Evolutionary conservation across 2,888 invertebrate genomes (phyloP).

Genomic region (Cheilosia soror): DNA sequence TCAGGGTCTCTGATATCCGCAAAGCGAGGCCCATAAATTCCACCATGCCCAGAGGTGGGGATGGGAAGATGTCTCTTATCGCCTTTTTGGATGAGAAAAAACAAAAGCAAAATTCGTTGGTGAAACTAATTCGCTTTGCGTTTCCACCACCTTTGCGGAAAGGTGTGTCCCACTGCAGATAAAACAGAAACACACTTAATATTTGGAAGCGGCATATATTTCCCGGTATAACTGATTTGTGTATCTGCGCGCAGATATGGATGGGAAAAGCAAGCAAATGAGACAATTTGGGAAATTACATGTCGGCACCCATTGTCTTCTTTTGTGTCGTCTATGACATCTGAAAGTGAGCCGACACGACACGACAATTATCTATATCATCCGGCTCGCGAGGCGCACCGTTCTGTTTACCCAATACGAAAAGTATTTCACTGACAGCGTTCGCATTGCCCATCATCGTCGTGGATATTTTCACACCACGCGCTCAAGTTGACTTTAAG

Average conservation of each 20-base stretch:
- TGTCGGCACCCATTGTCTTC: slow-evolving; percentile 55
- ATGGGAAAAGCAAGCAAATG: slow-evolving; percentile 75
- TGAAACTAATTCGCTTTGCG: slow-evolving; percentile 56
- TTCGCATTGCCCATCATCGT: slow-evolving; percentile 12
- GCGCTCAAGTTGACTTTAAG: slow-evolving; percentile 47
- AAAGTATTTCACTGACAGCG: slow-evolving; percentile 66
- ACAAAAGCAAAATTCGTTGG: slow-evolving; percentile 15
- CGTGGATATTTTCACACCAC: slow-evolving; percentile 66
- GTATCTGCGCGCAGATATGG: slow-evolving; percentile 34
- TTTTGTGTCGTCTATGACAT: slow-evolving; percentile 68
- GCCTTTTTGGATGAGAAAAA: slow-evolving; percentile 26
- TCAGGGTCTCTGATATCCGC: slow-evolving; percentile 73
- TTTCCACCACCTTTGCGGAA: slow-evolving; percentile 63
- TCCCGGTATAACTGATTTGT: slow-evolving; percentile 57
- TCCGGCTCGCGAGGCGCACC: slow-evolving; percentile 63
- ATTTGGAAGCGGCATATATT: slow-evolving; percentile 49
- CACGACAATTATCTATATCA: slow-evolving; percentile 63
- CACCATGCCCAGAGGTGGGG: slow-evolving; percentile 26
- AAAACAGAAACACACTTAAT: slow-evolving; percentile 13
- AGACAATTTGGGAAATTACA: slow-evolving; percentile 69
- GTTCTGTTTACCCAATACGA: slow-evolving; percentile 66
- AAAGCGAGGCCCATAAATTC: slow-evolving; percentile 68
- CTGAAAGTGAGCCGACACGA: slow-evolving; percentile 66
- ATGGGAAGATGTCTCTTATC: slow-evolving; percentile 60
- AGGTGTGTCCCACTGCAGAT: slow-evolving; percentile 64